phyloP scores from a whole-genome alignment of 2,888 invertebrate species.

The Euplagia quadripunctaria region DNA sequence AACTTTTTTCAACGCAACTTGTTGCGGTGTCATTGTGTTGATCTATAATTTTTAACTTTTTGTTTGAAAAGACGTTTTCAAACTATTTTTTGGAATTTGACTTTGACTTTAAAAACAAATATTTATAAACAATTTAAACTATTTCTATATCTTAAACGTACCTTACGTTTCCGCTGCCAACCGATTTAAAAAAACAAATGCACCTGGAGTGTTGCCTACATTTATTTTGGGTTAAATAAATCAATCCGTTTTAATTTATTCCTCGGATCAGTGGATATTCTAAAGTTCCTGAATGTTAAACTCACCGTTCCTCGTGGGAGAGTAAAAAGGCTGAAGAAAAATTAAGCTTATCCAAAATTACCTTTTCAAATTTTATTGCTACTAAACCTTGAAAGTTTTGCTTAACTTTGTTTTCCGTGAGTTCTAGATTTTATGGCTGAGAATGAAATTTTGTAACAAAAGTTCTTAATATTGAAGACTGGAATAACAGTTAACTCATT shows the following conservation, averaged over 20 bases:
- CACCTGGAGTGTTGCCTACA: background rate
- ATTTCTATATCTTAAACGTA: too few relatives aligned
- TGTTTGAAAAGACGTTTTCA: too few relatives aligned
- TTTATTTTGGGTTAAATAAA: background rate
- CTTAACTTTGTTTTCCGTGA: constrained; percentile 46
- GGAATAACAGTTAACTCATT: constrained; percentile 31
- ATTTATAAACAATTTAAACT: too few relatives aligned
- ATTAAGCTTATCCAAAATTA: constrained; percentile 45
- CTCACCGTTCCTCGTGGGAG: constrained; percentile 13
- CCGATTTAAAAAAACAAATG: background rate
- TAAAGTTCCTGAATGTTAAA: constrained; percentile 22
- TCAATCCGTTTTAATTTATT: constrained; percentile 1
- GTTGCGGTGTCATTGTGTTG: too few relatives aligned
- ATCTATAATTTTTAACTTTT: too few relatives aligned
- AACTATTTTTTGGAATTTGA: too few relatives aligned
- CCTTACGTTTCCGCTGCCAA: too few relatives aligned
- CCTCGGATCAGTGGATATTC: background rate
- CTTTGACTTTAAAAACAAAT: too few relatives aligned
- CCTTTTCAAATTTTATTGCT: constrained; percentile 44
- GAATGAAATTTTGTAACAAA: constrained; percentile 38
- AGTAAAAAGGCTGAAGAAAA: constrained; percentile 42
- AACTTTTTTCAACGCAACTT: too few relatives aligned
- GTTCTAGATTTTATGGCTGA: constrained; percentile 49
- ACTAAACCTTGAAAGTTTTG: constrained; percentile 40
- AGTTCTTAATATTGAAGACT: constrained; percentile 36